A percentile compares a stretch with the other conserved stretches of the same genome.
Conservation (phyloP, 2,113 vertebrate species). For the Australoheros scitulus region DNA sequence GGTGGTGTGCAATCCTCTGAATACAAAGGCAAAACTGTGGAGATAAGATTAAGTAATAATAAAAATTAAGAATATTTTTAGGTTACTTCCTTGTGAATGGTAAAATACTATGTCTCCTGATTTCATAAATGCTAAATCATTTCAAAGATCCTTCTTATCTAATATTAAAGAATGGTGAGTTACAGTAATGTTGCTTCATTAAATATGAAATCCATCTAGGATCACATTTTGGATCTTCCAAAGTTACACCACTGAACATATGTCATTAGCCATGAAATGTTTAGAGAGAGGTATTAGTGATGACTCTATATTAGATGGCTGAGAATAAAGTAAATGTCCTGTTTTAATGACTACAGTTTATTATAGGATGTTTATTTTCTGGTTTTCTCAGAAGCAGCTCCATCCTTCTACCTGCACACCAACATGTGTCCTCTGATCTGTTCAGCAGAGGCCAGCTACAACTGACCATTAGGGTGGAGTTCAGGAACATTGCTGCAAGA, state of each 20-base stretch:
- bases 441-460: too few relatives aligned
- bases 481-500: too few relatives aligned
- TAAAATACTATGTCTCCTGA: not conserved
- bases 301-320: conserved; percentile 12
- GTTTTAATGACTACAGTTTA: too few relatives aligned
- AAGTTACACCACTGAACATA: not conserved
- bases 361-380: too few relatives aligned
- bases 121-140: not conserved
- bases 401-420: too few relatives aligned
- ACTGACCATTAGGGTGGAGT: too few relatives aligned
- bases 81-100: not conserved
- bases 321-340: not conserved
- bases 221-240: not conserved
- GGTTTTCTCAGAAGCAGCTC: too few relatives aligned
- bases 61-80: not conserved
- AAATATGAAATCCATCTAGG: not conserved
- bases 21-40: not conserved
- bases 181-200: not conserved
- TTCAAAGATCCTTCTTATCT: not conserved
- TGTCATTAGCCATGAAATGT: not conserved
- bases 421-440: too few relatives aligned
- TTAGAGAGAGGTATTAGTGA: not conserved
- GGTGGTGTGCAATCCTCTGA: not conserved
- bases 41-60: not conserved
- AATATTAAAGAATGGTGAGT: not conserved